These are phyloP conservation scores for Oncorhynchus kisutch DNA, from an alignment of 2,113 vertebrate genomes.

Conservation along the genomic window DNA sequence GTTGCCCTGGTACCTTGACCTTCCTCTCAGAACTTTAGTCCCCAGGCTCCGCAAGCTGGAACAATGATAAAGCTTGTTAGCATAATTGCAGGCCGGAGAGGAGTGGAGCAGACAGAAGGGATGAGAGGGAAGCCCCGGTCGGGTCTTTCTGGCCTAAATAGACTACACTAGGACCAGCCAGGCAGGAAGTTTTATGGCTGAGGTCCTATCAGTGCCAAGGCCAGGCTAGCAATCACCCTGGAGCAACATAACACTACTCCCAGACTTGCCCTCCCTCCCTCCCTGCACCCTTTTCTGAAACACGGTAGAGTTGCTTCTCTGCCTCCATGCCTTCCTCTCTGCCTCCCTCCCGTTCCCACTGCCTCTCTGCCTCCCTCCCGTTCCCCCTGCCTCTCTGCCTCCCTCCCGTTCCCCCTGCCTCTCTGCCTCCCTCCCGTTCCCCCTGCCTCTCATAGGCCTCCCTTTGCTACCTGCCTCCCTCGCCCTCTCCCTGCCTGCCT, in stretches of 20 bases:
- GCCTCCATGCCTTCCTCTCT: too few relatives aligned
- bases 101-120: not conserved
- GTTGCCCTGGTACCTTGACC: too few relatives aligned
- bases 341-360: too few relatives aligned
- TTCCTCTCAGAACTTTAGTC: too few relatives aligned
- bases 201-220: not conserved
- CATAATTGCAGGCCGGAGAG: not conserved
- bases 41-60: not conserved
- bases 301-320: too few relatives aligned
- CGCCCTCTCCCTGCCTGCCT: too few relatives aligned
- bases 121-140: not conserved
- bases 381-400: too few relatives aligned
- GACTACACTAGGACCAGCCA: not conserved
- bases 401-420: too few relatives aligned
- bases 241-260: too few relatives aligned
- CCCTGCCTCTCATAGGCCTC: too few relatives aligned
- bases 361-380: too few relatives aligned
- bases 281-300: too few relatives aligned
- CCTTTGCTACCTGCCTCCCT: not conserved
- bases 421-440: not conserved
- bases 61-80: not conserved
- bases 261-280: not conserved
- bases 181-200: not conserved
- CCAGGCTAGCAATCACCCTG: not conserved
- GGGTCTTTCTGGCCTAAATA: not conserved